A percentile compares a stretch with the other conserved stretches of the same genome.
phyloP scores from a whole-genome alignment of 2,888 invertebrate species.

The Rhimphoctona megacephalus region DNA sequence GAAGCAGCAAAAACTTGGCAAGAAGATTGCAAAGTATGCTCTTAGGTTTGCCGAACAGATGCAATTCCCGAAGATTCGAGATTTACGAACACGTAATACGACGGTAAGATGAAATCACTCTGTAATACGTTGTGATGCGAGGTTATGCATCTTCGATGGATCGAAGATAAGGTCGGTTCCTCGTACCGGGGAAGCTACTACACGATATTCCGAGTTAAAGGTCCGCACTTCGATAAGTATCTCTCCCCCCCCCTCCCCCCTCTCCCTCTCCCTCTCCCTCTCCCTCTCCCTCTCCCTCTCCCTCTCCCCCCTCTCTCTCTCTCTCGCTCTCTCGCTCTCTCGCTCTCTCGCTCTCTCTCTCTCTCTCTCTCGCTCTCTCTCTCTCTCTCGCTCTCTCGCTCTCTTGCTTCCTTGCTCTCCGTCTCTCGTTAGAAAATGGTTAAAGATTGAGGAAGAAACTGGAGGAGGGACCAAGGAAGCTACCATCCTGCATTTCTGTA shows the following conservation, averaged over 20 bases:
- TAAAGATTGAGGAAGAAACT: conserved; percentile 30
- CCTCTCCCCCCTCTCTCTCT: too few species aligned
- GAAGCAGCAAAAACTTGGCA: background rate
- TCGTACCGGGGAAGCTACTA: conserved; percentile 42
- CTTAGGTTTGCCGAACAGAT: background rate
- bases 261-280: conserved; percentile 26
- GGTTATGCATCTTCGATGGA: conserved; percentile 49
- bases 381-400: conserved; percentile 25
- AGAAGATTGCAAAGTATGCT: conserved; percentile 4
- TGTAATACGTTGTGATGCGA: conserved; percentile 24
- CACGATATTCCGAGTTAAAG: conserved; percentile 60
- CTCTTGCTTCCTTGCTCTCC: too few species aligned
- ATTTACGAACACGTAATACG: conserved; percentile 33
- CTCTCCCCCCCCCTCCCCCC: conserved; percentile 39
- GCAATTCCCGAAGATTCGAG: background rate
- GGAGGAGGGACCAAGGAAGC: conserved; percentile 71
- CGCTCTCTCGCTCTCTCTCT: conserved; percentile 40
- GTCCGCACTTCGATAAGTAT: conserved; percentile 63
- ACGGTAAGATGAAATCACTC: conserved; percentile 55
- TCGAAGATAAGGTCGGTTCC: conserved; percentile 56
- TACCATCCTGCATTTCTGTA: conserved; percentile 33
- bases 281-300: conserved; percentile 3
- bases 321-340: conserved; percentile 33
- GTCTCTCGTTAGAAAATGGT: too few species aligned
- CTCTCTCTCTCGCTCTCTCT: conserved; percentile 28